phyloP scores from a whole-genome alignment of 2,888 invertebrate species.

The Idaea straminata region DNA sequence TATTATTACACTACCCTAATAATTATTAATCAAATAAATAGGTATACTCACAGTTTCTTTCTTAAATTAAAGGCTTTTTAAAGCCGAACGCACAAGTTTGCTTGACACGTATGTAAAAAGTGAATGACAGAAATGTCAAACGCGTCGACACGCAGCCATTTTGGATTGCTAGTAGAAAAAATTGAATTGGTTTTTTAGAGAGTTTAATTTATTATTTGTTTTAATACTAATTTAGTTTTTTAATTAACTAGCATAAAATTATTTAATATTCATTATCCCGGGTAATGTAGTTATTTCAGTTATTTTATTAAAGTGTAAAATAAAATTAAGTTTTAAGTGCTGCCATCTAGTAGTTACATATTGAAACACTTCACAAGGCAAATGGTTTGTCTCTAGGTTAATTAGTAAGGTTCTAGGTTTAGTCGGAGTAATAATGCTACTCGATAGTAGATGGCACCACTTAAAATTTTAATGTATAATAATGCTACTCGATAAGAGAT shows the following conservation, averaged over 20 bases:
- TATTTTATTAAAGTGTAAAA: too few species aligned
- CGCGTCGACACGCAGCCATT: conserved; percentile 56
- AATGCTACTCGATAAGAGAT: conserved; percentile 6
- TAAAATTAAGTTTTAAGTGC: background rate
- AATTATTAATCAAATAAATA: conserved; percentile 26
- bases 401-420: background rate
- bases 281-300: too few species aligned
- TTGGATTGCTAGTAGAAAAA: conserved; percentile 33
- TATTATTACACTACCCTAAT: conserved; percentile 7
- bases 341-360: background rate
- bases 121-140: conserved; percentile 57
- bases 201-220: background rate
- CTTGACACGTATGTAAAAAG: conserved; percentile 78
- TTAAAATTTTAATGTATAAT: background rate
- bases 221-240: too few species aligned
- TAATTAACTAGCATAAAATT: too few species aligned
- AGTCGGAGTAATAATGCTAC: background rate
- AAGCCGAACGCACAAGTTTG: conserved; percentile 66
- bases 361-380: background rate
- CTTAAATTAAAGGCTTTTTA: conserved; percentile 70
- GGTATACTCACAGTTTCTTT: conserved; percentile 69
- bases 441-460: background rate
- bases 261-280: too few species aligned
- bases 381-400: background rate
- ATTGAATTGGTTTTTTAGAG: background rate